These are phyloP conservation scores for Dendrocopos noguchii DNA, from an alignment of 2,113 vertebrate genomes.

Conservation along the genomic window DNA sequence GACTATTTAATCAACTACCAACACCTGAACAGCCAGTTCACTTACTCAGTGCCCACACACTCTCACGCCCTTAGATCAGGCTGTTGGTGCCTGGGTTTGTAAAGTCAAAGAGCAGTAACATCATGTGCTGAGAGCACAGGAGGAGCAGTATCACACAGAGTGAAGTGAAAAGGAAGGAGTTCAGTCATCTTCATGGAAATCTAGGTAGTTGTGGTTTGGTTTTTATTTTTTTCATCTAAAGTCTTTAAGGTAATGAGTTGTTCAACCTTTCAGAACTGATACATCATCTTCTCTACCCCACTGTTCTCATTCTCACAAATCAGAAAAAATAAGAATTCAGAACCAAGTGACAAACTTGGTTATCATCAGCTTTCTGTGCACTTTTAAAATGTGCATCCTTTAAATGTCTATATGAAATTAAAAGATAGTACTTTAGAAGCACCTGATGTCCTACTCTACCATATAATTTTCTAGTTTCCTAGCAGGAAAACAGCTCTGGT, in stretches of 20 bases:
- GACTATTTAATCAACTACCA: neutral
- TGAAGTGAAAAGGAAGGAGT: neutral
- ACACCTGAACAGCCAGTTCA: neutral
- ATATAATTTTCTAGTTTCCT: neutral
- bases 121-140: neutral
- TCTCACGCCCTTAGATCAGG: neutral
- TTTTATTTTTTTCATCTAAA: neutral
- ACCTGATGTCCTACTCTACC: neutral
- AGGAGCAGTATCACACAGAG: neutral
- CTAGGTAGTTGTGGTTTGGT: neutral
- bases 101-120: neutral
- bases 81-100: neutral
- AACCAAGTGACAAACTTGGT: neutral
- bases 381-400: neutral
- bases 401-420: neutral
- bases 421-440: neutral
- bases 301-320: neutral
- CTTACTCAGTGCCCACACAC: neutral
- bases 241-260: neutral
- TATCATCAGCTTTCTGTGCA: neutral
- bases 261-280: neutral
- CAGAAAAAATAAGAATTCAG: neutral
- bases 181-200: neutral
- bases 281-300: neutral
- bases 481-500: neutral